Base-by-base conservation (phyloP, 2,888 invertebrate genomes). In the Chymomyza caudatula region DNA sequence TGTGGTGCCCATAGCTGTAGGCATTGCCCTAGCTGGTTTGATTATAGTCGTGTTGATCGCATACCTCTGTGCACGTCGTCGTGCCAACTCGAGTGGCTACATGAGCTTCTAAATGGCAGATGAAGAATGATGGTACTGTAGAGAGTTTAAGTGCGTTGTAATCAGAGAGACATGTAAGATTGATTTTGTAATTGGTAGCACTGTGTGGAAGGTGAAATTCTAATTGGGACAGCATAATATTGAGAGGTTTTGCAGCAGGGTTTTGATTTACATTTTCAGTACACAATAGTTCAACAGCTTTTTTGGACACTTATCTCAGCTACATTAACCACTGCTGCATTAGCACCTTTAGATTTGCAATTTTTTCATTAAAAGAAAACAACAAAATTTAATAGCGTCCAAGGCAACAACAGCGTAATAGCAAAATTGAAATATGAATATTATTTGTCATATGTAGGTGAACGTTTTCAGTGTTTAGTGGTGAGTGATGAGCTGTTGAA, bases 1-100 rank as follows among this genome's bases (percentile, higher is more conserved):
- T 91, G 93, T 97, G 71, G 98, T 99, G 65, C 99, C 99, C 22
- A 98, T 99, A 88, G 97, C 96, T 20, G 99, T 99, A 70, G 99
- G 99, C 15, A 96, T 96, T 89, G 96, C 97, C 58, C 92, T 99
- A 65, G 97, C 96, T 71, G 96, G 94, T 73, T 59, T 83, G 6
- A 83, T 83, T 57, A 91, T 98, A 68, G 94, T 98, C 74, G 97
- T 99, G 60, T 93, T 99, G 77, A 93, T 96, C 77, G 97, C 97
- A 52, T 99, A 99, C 92, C 93, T 99, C 74, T 94, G 97, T 88
- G 98, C 97, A 67, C 95, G 99, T 87, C 94, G 95, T 88, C 94
- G 96, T 87, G 94, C 94, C 88, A 94, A 94, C 89, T 94, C 95
- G 59, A 92, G 94, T 78, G 97, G 97, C 42, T 98, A 98, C 91